Percentiles rank a stretch among this genome's conserved stretches.
Evolutionary conservation across 2,888 invertebrate genomes (phyloP).

Genomic region (Caenorhabditis panamensis): DNA sequence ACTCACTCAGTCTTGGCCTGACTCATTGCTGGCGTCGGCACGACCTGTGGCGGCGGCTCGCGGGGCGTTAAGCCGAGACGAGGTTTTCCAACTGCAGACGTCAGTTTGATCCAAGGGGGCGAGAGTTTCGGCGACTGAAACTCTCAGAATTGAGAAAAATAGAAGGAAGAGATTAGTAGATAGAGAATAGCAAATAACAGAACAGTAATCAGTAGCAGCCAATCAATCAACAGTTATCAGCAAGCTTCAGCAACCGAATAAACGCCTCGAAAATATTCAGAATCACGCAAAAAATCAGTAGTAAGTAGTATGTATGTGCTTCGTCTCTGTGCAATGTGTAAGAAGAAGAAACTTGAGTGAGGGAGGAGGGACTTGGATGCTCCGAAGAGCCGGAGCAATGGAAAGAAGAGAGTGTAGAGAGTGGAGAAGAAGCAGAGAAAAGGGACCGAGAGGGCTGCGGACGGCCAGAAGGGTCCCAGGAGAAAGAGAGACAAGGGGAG

Average conservation of each 20-base stretch:
- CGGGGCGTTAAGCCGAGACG: conserved; percentile 63
- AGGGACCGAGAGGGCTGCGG: conserved; percentile 20
- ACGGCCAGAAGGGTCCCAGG: conserved; percentile 8
- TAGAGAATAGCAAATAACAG: background rate
- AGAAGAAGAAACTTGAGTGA: background rate
- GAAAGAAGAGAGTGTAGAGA: conserved; percentile 1
- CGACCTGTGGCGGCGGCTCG: conserved; percentile 40
- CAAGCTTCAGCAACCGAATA: no score
- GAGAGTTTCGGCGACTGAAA: conserved; percentile 59
- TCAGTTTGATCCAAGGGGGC: conserved; percentile 51
- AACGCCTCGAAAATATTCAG: no score
- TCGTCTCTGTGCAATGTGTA: no score
- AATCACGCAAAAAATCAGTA: no score
- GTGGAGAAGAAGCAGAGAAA: conserved; percentile 84
- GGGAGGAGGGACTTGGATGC: background rate
- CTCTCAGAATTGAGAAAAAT: conserved; percentile 7
- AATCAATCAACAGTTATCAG: no score
- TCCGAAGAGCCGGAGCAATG: background rate
- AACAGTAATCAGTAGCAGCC: background rate
- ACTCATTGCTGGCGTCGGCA: conserved; percentile 54
- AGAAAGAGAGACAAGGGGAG: no score
- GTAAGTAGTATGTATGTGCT: no score
- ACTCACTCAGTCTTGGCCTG: conserved; percentile 63
- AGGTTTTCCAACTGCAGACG: conserved; percentile 61
- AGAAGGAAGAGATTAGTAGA: background rate